Evolutionary conservation across 2,113 vertebrate species (phyloP).

Genomic region (Spea bombifrons): DNA sequence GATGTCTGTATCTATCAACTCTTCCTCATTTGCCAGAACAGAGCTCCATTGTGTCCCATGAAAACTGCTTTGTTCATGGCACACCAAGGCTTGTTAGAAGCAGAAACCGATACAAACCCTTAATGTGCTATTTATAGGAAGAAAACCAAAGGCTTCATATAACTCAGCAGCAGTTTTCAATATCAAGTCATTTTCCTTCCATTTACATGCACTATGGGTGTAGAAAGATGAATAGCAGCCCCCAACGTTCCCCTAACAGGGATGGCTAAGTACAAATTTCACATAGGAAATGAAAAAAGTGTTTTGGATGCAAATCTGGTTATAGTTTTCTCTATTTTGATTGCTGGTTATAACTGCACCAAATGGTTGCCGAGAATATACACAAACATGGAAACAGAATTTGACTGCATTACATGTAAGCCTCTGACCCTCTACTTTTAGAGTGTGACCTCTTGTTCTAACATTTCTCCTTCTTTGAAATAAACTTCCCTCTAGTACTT

Average conservation of each 20-base stretch:
- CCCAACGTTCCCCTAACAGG: constrained; percentile 16
- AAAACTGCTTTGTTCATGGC: constrained; percentile 72
- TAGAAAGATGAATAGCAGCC: constrained; percentile 44
- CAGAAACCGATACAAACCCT: constrained; percentile 74
- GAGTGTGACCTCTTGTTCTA: too few species aligned
- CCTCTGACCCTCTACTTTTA: too few species aligned
- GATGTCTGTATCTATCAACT: constrained; percentile 80
- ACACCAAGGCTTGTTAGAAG: constrained; percentile 57
- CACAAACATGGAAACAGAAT: too few species aligned
- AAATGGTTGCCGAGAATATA: too few species aligned
- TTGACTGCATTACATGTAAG: too few species aligned
- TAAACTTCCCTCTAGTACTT: too few species aligned
- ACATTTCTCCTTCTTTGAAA: too few species aligned
- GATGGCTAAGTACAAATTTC: constrained; percentile 6
- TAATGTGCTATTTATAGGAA: constrained; percentile 66
- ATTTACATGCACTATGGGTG: constrained; percentile 39
- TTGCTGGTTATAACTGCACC: too few species aligned
- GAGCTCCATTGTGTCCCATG: constrained; percentile 72
- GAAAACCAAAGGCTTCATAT: constrained; percentile 45
- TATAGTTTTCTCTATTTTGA: background rate
- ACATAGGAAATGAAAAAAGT: background rate
- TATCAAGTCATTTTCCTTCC: constrained; percentile 43
- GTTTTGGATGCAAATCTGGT: background rate
- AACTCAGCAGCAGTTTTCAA: constrained; percentile 49
- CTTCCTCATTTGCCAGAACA: constrained; percentile 79